These are phyloP conservation scores for Euplagia quadripunctaria DNA, from an alignment of 2,888 invertebrate genomes.

Conservation along the genomic window DNA sequence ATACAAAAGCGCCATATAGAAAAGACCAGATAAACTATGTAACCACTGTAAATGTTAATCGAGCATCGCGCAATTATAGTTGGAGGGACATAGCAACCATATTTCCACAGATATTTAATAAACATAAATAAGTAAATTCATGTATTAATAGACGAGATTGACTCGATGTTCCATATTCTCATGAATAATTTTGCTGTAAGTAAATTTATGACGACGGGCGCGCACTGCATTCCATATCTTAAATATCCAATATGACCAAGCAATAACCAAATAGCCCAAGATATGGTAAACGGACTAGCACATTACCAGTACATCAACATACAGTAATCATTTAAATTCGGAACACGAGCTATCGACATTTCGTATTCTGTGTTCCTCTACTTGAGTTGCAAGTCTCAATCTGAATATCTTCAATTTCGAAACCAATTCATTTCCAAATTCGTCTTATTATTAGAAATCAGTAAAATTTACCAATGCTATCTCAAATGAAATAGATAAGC, in stretches of 20 bases:
- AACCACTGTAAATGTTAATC: too few species aligned
- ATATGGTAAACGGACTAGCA: neutral
- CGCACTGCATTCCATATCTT: neutral
- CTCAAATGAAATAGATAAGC: neutral
- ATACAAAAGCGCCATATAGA: too few species aligned
- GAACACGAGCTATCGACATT: neutral
- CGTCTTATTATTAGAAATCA: neutral
- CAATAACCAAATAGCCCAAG: neutral
- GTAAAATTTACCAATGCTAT: neutral
- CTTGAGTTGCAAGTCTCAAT: neutral
- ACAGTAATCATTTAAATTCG: neutral
- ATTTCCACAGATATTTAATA: too few species aligned
- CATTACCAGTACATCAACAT: neutral
- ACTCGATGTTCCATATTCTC: too few species aligned
- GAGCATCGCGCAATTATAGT: too few species aligned
- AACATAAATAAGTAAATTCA: too few species aligned
- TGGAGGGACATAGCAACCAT: too few species aligned
- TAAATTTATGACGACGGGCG: too few species aligned
- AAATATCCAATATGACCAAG: neutral
- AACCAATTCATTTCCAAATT: neutral
- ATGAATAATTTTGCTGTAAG: too few species aligned
- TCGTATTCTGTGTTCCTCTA: neutral
- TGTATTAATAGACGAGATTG: too few species aligned
- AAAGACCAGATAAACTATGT: too few species aligned
- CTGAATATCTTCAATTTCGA: constrained; percentile 1